A percentile compares a stretch with the other conserved stretches of the same genome.
phyloP scores from a whole-genome alignment of 2,888 invertebrate genomes.

The Syrphus vitripennis region DNA sequence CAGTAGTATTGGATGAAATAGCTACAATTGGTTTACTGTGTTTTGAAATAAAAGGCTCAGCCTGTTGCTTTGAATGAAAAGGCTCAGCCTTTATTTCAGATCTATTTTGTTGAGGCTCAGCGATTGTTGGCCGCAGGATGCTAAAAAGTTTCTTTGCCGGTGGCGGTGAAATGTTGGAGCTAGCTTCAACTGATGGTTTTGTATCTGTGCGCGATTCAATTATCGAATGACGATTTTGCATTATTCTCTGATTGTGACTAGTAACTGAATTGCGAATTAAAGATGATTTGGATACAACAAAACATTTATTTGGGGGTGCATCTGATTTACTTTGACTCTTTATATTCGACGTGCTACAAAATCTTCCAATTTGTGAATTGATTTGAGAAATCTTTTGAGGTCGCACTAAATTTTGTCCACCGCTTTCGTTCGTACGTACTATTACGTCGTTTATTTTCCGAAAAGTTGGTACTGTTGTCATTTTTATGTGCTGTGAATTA shows the following conservation, averaged over 20 bases:
- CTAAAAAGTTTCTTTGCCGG: constrained; percentile 72
- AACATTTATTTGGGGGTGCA: constrained; percentile 73
- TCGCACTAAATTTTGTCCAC: constrained; percentile 48
- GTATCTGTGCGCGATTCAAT: neutral
- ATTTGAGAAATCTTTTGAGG: constrained; percentile 77
- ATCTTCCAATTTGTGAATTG: constrained; percentile 76
- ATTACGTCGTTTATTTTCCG: constrained; percentile 73
- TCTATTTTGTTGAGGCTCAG: constrained; percentile 1
- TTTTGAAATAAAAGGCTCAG: constrained; percentile 65
- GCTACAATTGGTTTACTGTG: constrained; percentile 4
- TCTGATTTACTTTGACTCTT: constrained; percentile 73
- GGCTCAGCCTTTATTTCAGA: constrained; percentile 48
- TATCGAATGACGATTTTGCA: constrained; percentile 33
- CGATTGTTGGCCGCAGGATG: constrained; percentile 70
- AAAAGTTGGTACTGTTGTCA: constrained; percentile 73
- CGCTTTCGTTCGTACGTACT: constrained; percentile 23
- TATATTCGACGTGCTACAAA: constrained; percentile 52
- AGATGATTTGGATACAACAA: constrained; percentile 74
- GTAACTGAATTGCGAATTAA: constrained; percentile 59
- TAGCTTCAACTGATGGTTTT: neutral
- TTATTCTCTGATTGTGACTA: constrained; percentile 58
- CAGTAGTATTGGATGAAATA: neutral
- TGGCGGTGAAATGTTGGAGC: neutral
- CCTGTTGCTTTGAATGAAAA: constrained; percentile 63
- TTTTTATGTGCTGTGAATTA: constrained; percentile 70